Evolutionary conservation across 2,113 vertebrate genomes (phyloP).

Genomic region (Elaphurus davidianus): DNA sequence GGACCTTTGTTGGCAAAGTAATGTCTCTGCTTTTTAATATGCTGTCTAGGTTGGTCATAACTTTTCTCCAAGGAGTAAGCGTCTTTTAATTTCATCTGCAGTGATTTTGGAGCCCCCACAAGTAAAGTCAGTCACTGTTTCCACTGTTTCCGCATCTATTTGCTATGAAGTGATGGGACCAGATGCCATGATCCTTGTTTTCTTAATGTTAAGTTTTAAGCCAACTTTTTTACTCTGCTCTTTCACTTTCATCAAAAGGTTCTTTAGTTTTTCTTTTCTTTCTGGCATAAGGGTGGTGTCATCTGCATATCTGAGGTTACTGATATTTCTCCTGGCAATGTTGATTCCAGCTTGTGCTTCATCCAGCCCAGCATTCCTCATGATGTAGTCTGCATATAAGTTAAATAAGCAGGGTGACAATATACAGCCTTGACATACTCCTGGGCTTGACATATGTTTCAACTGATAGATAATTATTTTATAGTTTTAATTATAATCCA

Average conservation of each 20-base stretch:
- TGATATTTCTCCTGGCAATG: rapidly evolving
- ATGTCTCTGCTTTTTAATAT: background rate
- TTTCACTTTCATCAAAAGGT: background rate
- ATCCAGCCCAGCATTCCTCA: background rate
- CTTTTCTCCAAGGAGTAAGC: background rate
- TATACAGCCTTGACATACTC: background rate
- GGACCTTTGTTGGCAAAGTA: background rate
- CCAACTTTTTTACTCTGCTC: background rate
- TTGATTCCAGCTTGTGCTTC: background rate
- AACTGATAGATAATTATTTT: background rate
- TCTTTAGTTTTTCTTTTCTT: background rate
- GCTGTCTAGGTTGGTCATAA: background rate
- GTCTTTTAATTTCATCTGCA: background rate
- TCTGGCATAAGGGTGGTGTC: background rate
- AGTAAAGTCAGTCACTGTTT: background rate
- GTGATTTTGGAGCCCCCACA: background rate
- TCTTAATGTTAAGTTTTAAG: background rate
- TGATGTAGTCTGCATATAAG: background rate
- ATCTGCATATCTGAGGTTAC: background rate
- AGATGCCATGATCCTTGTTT: background rate
- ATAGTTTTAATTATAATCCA: background rate
- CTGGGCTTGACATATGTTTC: background rate
- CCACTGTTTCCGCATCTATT: background rate
- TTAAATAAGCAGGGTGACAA: background rate
- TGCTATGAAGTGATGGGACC: background rate